These are phyloP conservation scores for Rhynchophorus ferrugineus DNA, from an alignment of 1,140 invertebrate genomes.

Conservation along the genomic window DNA sequence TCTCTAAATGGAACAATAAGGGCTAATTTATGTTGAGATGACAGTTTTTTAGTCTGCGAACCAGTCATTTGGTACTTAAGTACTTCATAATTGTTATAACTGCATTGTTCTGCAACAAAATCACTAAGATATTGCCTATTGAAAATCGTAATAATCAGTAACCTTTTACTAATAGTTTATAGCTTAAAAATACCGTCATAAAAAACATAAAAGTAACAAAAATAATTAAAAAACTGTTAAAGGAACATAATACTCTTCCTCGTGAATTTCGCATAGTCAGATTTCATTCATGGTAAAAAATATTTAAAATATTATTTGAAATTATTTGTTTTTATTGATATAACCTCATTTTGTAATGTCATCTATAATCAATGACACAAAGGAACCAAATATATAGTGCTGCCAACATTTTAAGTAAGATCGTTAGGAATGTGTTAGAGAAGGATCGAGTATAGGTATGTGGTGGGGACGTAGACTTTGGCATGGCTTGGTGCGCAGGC, in stretches of 20 bases:
- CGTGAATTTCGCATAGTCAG: constrained; percentile 10
- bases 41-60: constrained; percentile 8
- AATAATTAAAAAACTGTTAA: constrained; percentile 17
- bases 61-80: constrained; percentile 17
- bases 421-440: no score
- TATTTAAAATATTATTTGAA: not conserved
- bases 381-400: no score
- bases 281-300: not conserved
- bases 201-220: constrained; percentile 27
- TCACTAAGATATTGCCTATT: not conserved
- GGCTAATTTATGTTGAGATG: constrained; percentile 53
- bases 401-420: no score
- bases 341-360: not conserved
- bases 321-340: not conserved
- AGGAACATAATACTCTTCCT: constrained; percentile 16
- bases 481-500: constrained; percentile 2
- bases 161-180: constrained; percentile 31
- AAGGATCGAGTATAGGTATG: no score
- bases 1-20: constrained; percentile 90
- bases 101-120: constrained; percentile 30
- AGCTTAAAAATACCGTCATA: constrained; percentile 29
- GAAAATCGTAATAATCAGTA: not conserved
- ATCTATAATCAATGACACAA: no score
- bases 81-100: constrained; percentile 18
- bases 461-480: not conserved